These are phyloP conservation scores for Ophion ventricosus DNA, from an alignment of 2,888 invertebrate species.

Conservation along the genomic window DNA sequence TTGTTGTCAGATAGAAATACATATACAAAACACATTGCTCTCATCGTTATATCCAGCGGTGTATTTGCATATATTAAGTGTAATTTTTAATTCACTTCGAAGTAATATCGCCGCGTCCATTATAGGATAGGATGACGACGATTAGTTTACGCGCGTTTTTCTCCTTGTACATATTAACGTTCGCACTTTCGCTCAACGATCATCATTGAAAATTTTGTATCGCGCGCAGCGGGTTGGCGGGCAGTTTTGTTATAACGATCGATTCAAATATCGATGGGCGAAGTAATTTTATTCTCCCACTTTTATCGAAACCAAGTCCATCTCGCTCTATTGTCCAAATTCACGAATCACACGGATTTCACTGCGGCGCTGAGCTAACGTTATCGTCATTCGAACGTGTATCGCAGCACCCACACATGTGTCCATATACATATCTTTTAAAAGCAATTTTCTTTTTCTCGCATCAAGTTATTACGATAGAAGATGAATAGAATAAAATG, in stretches of 20 bases:
- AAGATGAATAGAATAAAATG: constrained; percentile 35
- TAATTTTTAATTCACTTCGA: constrained; percentile 31
- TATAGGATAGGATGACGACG: background rate
- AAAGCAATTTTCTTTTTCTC: background rate
- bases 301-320: background rate
- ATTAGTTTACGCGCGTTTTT: background rate
- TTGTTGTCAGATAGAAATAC: constrained; percentile 51
- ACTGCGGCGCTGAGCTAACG: too few relatives aligned
- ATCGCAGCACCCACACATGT: too few relatives aligned
- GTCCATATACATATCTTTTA: too few relatives aligned
- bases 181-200: background rate
- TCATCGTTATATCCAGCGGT: constrained; percentile 22
- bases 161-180: background rate
- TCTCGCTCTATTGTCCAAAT: background rate
- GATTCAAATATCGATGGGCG: background rate
- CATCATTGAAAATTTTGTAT: background rate
- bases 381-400: too few relatives aligned
- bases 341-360: background rate
- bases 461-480: constrained; percentile 28
- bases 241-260: background rate
- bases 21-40: constrained; percentile 51
- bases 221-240: background rate
- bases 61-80: constrained; percentile 33
- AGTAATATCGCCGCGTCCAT: background rate
- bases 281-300: background rate